Evolutionary conservation across 1,140 invertebrate species (phyloP), one percentile per base, ranked within the genome.

Genomic region (Papilio aristodemus): DNA sequence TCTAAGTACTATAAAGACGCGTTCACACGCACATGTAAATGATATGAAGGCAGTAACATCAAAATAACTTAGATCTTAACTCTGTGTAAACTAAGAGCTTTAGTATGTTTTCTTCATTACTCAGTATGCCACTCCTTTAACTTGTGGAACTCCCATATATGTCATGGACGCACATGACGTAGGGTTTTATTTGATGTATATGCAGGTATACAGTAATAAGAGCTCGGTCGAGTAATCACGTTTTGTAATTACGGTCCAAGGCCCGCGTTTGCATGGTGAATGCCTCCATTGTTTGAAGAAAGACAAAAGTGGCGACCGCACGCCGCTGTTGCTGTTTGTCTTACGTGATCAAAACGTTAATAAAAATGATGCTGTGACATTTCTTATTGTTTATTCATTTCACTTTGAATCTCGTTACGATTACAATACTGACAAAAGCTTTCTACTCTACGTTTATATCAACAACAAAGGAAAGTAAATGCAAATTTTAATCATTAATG

Each of bases 281-380:
- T 50, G 46, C 46, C 19, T 50, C 46, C 46, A 50, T 50, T 50
- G 46, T 50, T 50, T 46, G 9, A 50, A 11, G 46, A 50, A 50
- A 50, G 19, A 50, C 46, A 50, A 50, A 50, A 50, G 19, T 50
- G 19, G 9, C 19, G 19, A 50, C 41, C 41, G 41, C 41, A 43
- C 41, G 41, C 46, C 46, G 46, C 46, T 50, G 17, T 50, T 50
- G 46, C 46, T 50, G 46, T 50, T 50, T 50, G 46, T 50, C 46
- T 50, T 50, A 46, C 17, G 19, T 50, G 46, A 50, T 17, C 46
- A 17, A 50, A 50, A 50, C 9, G 17, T 22, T 50, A 50, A 50
- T 50, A 50, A 50, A 50, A 50, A 22, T 50, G 1, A 50, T 22
- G 19, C 41, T 17, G 1, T 22, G 19, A 50, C 46, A 50, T 22